phyloP scores from a whole-genome alignment of 1,140 invertebrate genomes.

The Drosophila azteca region DNA sequence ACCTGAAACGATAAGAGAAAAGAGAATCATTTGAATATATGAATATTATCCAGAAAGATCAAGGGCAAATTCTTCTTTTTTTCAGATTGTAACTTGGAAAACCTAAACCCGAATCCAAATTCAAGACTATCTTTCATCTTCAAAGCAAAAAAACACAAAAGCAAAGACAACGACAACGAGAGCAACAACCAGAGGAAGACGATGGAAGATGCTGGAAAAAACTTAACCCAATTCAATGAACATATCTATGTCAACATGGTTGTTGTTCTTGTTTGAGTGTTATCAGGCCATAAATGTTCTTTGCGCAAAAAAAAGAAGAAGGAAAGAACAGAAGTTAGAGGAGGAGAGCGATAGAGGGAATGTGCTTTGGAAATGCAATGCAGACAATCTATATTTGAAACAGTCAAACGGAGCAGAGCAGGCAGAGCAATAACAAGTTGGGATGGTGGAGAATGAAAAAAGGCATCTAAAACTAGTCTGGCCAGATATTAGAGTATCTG shows the following conservation, averaged over 20 bases:
- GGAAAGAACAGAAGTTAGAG: not conserved
- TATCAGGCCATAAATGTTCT: constrained; percentile 54
- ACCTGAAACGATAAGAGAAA: constrained; percentile 43
- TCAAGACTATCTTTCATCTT: constrained; percentile 26
- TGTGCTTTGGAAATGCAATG: constrained; percentile 25
- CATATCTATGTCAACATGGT: constrained; percentile 47
- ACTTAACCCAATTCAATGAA: constrained; percentile 50
- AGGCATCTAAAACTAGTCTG: constrained; percentile 57
- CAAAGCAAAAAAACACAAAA: constrained; percentile 6
- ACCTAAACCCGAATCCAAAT: constrained; percentile 19
- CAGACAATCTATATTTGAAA: constrained; percentile 45
- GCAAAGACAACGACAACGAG: constrained; percentile 10
- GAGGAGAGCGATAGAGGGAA: constrained; percentile 7
- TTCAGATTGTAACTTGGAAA: constrained; percentile 1
- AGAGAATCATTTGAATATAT: constrained; percentile 35
- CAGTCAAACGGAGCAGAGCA: constrained; percentile 1
- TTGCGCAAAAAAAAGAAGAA: constrained; percentile 29
- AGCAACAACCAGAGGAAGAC: too few species aligned
- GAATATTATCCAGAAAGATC: constrained; percentile 43
- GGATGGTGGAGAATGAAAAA: constrained; percentile 5
- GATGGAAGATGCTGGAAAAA: constrained; percentile 13
- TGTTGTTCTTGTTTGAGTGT: constrained; percentile 18
- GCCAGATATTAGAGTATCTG: constrained; percentile 51
- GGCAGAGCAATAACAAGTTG: constrained; percentile 16
- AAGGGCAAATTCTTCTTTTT: constrained; percentile 14